phyloP scores from a whole-genome alignment of 2,113 vertebrate genomes.

The Pterophyllum scalare region DNA sequence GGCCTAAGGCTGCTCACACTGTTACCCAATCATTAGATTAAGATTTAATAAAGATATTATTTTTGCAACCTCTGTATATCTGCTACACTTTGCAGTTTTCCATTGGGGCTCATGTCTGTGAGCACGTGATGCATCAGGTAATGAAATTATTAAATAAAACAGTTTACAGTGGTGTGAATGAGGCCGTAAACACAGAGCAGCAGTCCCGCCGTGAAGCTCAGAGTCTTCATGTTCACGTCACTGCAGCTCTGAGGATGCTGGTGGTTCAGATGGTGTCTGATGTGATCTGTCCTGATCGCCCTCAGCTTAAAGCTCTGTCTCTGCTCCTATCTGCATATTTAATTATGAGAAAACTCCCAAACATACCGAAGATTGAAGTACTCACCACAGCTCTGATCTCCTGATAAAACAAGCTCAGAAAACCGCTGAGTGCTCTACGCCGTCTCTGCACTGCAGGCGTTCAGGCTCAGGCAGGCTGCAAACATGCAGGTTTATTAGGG shows the following conservation, averaged over 20 bases:
- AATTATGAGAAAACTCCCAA: background rate
- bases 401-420: background rate
- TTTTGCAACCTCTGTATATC: too few species aligned
- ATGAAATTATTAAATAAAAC: too few species aligned
- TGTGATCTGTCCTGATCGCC: fast-evolving
- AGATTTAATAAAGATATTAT: too few species aligned
- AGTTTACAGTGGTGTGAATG: too few species aligned
- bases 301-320: background rate
- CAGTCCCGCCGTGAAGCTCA: background rate
- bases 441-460: fast-evolving
- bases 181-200: background rate
- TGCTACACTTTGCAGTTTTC: too few species aligned
- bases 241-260: background rate
- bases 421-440: fast-evolving
- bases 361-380: background rate
- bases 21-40: too few species aligned
- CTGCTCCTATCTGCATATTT: background rate
- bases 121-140: too few species aligned
- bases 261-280: background rate
- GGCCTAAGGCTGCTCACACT: too few species aligned
- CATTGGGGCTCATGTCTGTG: too few species aligned
- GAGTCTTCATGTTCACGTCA: background rate
- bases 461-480: too few species aligned
- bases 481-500: fast-evolving
- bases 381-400: background rate